Conservation (phyloP, 1,140 invertebrate genomes). For the Patella vulgata region DNA sequence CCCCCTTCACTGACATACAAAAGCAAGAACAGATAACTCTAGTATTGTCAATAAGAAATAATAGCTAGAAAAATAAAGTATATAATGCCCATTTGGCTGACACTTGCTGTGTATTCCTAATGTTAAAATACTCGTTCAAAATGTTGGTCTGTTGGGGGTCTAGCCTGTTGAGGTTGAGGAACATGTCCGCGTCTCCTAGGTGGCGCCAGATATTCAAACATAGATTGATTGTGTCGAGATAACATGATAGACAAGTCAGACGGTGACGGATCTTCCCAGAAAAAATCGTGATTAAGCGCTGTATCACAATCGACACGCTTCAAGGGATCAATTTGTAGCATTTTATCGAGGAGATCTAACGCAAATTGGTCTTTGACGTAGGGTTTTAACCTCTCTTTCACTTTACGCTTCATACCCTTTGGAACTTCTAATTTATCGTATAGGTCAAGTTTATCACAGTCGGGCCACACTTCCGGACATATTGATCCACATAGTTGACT, state of each 20-base stretch:
- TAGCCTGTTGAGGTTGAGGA: constrained; percentile 30
- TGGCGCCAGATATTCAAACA: constrained; percentile 94
- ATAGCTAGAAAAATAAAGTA: too few relatives aligned
- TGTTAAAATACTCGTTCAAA: constrained; percentile 44
- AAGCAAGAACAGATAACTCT: too few relatives aligned
- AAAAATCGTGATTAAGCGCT: constrained; percentile 95
- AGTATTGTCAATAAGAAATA: too few relatives aligned
- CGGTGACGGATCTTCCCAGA: constrained; percentile 96
- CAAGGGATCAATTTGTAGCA: constrained; percentile 89
- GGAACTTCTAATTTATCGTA: constrained; percentile 91
- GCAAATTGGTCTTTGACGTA: constrained; percentile 92
- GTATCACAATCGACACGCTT: constrained; percentile 90
- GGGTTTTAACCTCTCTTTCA: constrained; percentile 86
- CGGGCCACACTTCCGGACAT: constrained; percentile 89
- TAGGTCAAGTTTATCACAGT: constrained; percentile 90
- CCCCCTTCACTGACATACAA: too few relatives aligned
- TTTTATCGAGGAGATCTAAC: constrained; percentile 90
- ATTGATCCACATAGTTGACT: constrained; percentile 95
- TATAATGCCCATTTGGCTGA: too few relatives aligned
- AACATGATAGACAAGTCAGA: constrained; percentile 88
- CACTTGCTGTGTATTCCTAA: too few relatives aligned
- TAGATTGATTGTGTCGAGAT: constrained; percentile 89
- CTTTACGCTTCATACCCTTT: constrained; percentile 87
- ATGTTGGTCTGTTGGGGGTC: constrained; percentile 26
- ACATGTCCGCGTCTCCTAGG: constrained; percentile 65